Percentiles rank a stretch among this genome's conserved stretches.
phyloP scores from a whole-genome alignment of 2,888 invertebrate species.

The Philereme transversata region DNA sequence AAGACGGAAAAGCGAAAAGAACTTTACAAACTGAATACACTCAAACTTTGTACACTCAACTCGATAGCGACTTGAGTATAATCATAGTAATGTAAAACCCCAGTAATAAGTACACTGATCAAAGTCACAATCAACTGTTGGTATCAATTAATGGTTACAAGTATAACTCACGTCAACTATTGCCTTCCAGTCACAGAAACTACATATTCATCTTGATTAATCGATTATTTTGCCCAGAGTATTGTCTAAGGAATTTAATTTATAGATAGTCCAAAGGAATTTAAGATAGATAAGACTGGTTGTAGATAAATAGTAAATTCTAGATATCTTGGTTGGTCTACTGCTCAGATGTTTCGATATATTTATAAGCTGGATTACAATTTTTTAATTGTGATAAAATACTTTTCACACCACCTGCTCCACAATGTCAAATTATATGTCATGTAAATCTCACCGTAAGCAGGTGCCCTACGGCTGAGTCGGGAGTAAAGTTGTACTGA shows the following conservation, averaged over 20 bases:
- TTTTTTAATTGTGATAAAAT: too few relatives aligned
- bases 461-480: too few relatives aligned
- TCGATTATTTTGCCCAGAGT: slow-evolving; percentile 25
- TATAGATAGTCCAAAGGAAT: slow-evolving; percentile 15
- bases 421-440: too few relatives aligned
- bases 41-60: not conserved
- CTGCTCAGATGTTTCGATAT: too few relatives aligned
- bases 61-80: slow-evolving; percentile 6
- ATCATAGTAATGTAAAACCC: not conserved
- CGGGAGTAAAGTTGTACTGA: too few relatives aligned
- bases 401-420: too few relatives aligned
- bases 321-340: too few relatives aligned
- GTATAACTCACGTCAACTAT: slow-evolving; percentile 33
- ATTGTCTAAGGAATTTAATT: slow-evolving; percentile 23
- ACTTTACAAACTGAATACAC: not conserved
- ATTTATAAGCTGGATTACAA: too few relatives aligned
- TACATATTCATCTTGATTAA: slow-evolving; percentile 27
- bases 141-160: slow-evolving; percentile 32
- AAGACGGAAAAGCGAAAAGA: too few relatives aligned
- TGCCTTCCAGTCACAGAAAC: slow-evolving; percentile 21
- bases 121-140: slow-evolving; percentile 26
- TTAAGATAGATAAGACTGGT: slow-evolving; percentile 5
- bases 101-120: slow-evolving; percentile 17
- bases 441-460: too few relatives aligned
- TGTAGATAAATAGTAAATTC: too few relatives aligned